These are phyloP conservation scores for Adelges cooleyi DNA, from an alignment of 1,140 invertebrate genomes.

Conservation along the genomic window DNA sequence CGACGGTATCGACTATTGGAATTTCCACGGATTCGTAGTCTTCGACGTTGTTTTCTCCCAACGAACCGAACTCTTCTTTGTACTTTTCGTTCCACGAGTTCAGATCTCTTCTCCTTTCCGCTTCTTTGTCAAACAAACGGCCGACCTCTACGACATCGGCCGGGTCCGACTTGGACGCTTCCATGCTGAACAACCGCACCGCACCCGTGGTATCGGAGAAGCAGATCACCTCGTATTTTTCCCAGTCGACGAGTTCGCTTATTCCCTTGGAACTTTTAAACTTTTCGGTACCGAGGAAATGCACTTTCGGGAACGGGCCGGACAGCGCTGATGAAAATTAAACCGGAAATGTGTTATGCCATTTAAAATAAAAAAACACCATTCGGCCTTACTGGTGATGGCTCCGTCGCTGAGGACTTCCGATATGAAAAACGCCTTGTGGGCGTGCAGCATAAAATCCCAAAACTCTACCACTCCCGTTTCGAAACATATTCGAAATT, in stretches of 20 bases:
- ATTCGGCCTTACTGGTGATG: neutral
- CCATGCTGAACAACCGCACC: neutral
- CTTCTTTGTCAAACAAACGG: neutral
- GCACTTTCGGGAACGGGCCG: neutral
- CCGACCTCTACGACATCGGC: neutral
- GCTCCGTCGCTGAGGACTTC: neutral
- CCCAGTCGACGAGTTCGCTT: neutral
- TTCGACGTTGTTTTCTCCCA: neutral
- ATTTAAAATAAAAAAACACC: no score
- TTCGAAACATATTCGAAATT: neutral
- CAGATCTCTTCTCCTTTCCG: neutral
- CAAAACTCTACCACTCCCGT: neutral
- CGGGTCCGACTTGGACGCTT: neutral
- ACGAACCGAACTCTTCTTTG: neutral
- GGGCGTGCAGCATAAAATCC: slow-evolving; percentile 11
- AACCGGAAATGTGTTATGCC: no score
- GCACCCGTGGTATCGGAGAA: neutral
- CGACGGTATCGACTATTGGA: no score
- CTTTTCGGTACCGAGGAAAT: neutral
- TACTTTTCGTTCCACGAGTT: neutral
- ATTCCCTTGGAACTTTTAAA: neutral
- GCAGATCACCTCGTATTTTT: neutral
- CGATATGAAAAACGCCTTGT: neutral
- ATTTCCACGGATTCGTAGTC: no score
- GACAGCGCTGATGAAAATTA: neutral